Evolutionary conservation across 2,888 invertebrate species (phyloP).

Genomic region (Drosophila rellima): DNA sequence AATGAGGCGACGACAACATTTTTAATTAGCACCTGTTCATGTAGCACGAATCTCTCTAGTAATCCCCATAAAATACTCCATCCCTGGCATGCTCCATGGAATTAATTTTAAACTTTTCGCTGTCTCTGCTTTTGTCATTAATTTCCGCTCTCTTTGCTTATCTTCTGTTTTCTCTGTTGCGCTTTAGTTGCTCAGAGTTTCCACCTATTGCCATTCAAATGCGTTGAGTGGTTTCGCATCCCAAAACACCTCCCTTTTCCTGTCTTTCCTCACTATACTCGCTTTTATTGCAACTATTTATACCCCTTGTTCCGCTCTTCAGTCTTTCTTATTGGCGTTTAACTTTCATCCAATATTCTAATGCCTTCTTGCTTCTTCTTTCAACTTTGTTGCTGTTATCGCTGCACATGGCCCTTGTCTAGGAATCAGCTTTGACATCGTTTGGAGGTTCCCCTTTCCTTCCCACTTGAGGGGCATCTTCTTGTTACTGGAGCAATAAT

Average conservation of each 20-base stretch:
- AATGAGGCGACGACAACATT: conserved; percentile 85
- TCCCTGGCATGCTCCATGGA: conserved; percentile 35
- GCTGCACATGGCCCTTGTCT: conserved; percentile 40
- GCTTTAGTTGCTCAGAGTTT: conserved; percentile 21
- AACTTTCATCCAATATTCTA: conserved; percentile 60
- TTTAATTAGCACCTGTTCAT: conserved; percentile 84
- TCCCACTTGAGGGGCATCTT: not conserved
- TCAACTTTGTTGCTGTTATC: conserved; percentile 12
- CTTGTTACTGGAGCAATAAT: conserved; percentile 63
- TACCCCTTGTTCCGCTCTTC: not conserved
- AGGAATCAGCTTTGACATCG: conserved; percentile 7
- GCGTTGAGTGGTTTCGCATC: conserved; percentile 8
- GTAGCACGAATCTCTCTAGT: conserved; percentile 42
- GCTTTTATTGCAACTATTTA: conserved; percentile 28
- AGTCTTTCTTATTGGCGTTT: conserved; percentile 18
- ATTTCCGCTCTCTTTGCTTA: not conserved
- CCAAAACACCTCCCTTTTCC: conserved; percentile 24
- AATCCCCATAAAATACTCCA: conserved; percentile 61
- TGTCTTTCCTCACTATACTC: not conserved
- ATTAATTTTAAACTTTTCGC: conserved; percentile 70
- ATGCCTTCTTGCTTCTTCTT: conserved; percentile 39
- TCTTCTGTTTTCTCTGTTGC: conserved; percentile 2
- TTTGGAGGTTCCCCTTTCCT: conserved; percentile 1
- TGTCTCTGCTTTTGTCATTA: conserved; percentile 15
- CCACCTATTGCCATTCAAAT: conserved; percentile 48